A percentile compares a stretch with the other conserved stretches of the same genome.
phyloP scores from a whole-genome alignment of 1,140 invertebrate species.

The Tetragonula clypearis region DNA sequence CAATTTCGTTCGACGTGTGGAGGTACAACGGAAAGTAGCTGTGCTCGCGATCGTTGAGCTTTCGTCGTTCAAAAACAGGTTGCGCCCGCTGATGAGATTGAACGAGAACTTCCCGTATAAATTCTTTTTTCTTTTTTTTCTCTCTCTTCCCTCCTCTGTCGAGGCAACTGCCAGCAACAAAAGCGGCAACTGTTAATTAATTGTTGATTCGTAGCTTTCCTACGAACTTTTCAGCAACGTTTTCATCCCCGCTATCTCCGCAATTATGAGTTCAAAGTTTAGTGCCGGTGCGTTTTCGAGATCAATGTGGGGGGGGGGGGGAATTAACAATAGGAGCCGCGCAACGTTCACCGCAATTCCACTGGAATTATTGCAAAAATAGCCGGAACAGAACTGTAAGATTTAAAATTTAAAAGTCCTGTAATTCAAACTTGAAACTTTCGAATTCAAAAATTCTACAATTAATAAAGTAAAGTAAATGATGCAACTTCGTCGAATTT shows the following conservation, averaged over 20 bases:
- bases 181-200: conserved; percentile 12
- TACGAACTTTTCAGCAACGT: not conserved
- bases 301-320: not conserved
- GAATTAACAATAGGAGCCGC: not conserved
- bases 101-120: not conserved
- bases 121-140: not conserved
- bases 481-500: too few relatives aligned
- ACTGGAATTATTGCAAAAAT: not conserved
- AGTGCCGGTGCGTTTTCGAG: not conserved
- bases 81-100: not conserved
- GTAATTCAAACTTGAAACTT: too few relatives aligned
- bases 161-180: not conserved
- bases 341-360: not conserved
- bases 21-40: not conserved
- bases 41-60: conserved; percentile 4
- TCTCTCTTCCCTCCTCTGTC: too few relatives aligned
- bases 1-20: conserved; percentile 6
- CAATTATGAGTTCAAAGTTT: not conserved
- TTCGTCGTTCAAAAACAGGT: not conserved
- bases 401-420: too few relatives aligned
- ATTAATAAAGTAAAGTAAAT: too few relatives aligned
- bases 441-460: too few relatives aligned
- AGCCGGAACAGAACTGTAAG: too few relatives aligned
- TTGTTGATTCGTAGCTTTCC: not conserved
- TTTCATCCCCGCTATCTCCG: not conserved